Evolutionary conservation across 2,113 vertebrate genomes (phyloP), one percentile per base, ranked within the genome.

Genomic region (Gobiocypris rarus): DNA sequence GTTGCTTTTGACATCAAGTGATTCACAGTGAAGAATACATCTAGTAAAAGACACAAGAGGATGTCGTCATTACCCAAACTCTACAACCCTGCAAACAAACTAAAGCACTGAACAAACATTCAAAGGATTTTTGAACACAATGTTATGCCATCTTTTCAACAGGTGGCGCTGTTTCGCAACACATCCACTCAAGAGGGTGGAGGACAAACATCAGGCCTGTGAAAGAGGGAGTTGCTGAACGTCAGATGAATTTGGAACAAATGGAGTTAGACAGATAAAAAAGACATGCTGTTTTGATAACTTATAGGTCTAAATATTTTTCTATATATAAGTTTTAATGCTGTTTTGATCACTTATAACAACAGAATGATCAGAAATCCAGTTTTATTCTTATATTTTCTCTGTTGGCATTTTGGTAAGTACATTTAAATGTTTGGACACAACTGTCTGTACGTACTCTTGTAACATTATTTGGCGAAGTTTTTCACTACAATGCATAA

Each of bases 331-430:
- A n/a, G 19, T 58, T 22, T 54, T 54, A 15, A 28, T 38, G 7
- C 63, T 63, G 26, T 63, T 63, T 19, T 67, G 31, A 38, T 38
- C 38, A 19, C 31, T 9, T 19, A 17, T 67, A 67, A 19, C 3
- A 70, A 70, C 34, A 79, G 45, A 41, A 63, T 63, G 79, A n/a
- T 70, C 11, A 34, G 28, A 81, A 69, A 54, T 38, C 28, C 19
- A 41, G 6, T 70, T 15, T n/a, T 38, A 1, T 38, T 69, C 19
- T 70, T 2, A 26, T 41, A 52, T 52, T 81, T 81, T 45, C 28
- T 81, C 31, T 50, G 2, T 0, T 67, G 17, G 19, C 63, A 81
- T n/a, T 81, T 52, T 81, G 26, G 79, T 70, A 41, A 70, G 63
- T 70, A 7, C 8, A 28, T 80, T 79, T 52, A 59, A 38, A 31